These are phyloP conservation scores for Pogonocherus hispidulus DNA, from an alignment of 2,888 invertebrate species.

Conservation along the genomic window DNA sequence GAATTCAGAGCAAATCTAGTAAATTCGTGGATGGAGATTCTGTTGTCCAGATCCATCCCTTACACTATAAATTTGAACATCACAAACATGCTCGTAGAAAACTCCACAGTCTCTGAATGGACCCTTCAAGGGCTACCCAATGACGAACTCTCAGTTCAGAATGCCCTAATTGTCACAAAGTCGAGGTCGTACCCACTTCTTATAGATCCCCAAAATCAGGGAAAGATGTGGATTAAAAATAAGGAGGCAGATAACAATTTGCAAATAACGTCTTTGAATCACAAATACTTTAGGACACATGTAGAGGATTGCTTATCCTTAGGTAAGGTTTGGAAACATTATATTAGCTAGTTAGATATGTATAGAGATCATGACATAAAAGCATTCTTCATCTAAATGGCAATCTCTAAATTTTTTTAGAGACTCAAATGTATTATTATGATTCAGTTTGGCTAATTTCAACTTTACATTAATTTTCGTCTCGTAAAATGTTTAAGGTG, in stretches of 20 bases:
- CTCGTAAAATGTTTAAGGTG: too few relatives aligned
- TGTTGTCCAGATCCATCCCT: conserved; percentile 83
- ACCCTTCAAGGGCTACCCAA: conserved; percentile 95
- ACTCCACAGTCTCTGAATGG: conserved; percentile 93
- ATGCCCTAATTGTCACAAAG: conserved; percentile 96
- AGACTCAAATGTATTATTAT: too few relatives aligned
- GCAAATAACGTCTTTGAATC: conserved; percentile 94
- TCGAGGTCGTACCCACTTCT: conserved; percentile 94
- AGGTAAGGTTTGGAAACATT: conserved; percentile 49
- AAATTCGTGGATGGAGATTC: conserved; percentile 89
- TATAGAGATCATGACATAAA: too few relatives aligned
- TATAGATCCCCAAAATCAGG: conserved; percentile 97
- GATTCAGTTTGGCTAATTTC: too few relatives aligned
- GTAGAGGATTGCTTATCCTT: conserved; percentile 67
- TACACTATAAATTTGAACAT: conserved; percentile 90
- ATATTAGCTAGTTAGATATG: too few relatives aligned
- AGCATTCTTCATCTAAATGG: too few relatives aligned
- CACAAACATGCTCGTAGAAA: conserved; percentile 92
- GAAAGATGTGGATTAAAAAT: conserved; percentile 97
- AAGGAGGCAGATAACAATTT: conserved; percentile 91
- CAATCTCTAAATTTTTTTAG: too few relatives aligned
- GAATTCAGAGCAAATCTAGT: conserved; percentile 89
- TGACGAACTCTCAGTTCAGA: conserved; percentile 96
- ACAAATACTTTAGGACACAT: conserved; percentile 86
- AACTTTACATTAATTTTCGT: too few relatives aligned